A percentile compares a stretch with the other conserved stretches of the same genome.
phyloP scores from a whole-genome alignment of 1,140 invertebrate species.

The Temnothorax longispinosus region DNA sequence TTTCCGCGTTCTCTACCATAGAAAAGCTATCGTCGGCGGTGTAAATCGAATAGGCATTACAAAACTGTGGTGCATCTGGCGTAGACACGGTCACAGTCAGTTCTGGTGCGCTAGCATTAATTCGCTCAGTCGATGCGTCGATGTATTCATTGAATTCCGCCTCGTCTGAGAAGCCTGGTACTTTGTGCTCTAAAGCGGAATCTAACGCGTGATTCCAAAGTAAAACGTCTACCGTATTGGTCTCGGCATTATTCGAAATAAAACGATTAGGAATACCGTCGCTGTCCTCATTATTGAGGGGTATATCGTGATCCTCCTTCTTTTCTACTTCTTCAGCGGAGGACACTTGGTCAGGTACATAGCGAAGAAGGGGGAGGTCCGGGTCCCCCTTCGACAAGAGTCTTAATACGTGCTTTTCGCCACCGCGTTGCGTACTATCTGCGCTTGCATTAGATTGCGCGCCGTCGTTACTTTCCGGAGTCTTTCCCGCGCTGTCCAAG shows the following conservation, averaged over 20 bases:
- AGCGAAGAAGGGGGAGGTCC: conserved; percentile 73
- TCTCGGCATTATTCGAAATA: conserved; percentile 55
- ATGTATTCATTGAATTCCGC: conserved; percentile 73
- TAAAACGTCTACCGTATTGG: conserved; percentile 75
- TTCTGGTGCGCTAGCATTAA: conserved; percentile 35
- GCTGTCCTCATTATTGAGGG: conserved; percentile 8
- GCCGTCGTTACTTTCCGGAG: neutral
- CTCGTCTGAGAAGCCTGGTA: conserved; percentile 75
- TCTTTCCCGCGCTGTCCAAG: conserved; percentile 59
- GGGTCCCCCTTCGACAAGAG: conserved; percentile 72
- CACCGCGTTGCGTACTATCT: conserved; percentile 43
- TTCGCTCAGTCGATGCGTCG: conserved; percentile 30
- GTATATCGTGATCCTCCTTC: conserved; percentile 19
- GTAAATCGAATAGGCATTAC: conserved; percentile 71
- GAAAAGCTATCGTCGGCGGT: conserved; percentile 77
- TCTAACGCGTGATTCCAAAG: conserved; percentile 81
- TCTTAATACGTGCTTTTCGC: conserved; percentile 71
- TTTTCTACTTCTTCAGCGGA: conserved; percentile 26
- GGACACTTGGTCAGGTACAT: conserved; percentile 69
- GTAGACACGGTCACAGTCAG: conserved; percentile 63
- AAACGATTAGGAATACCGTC: conserved; percentile 72
- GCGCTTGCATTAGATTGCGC: neutral
- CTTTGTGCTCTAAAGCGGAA: conserved; percentile 78
- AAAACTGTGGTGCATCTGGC: conserved; percentile 75
- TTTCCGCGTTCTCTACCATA: conserved; percentile 74